These are phyloP conservation scores for Onychorhynchus coronatus DNA, from an alignment of 2,113 vertebrate genomes.

Conservation along the genomic window DNA sequence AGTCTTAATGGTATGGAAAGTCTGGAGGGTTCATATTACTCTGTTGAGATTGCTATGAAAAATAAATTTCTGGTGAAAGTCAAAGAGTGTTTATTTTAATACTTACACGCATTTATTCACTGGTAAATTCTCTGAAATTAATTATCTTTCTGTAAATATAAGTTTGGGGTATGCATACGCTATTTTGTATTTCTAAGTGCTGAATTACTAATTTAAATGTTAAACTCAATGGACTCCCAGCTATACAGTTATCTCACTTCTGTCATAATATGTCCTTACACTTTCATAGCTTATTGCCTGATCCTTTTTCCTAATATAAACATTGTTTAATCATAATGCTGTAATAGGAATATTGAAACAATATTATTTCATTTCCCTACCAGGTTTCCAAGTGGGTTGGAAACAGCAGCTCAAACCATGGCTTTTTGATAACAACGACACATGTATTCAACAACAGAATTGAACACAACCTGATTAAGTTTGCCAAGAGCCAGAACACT, in stretches of 20 bases:
- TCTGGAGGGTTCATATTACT: not conserved
- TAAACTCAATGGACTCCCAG: not conserved
- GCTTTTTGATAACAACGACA: conserved; percentile 73
- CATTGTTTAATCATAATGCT: not conserved
- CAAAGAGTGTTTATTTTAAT: not conserved
- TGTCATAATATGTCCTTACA: not conserved
- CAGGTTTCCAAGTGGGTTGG: conserved; percentile 81
- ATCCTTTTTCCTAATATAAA: not conserved
- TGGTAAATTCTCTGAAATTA: not conserved
- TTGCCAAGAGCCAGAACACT: not conserved
- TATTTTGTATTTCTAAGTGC: not conserved
- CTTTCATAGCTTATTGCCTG: not conserved
- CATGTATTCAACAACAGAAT: conserved; percentile 40
- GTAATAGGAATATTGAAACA: not conserved
- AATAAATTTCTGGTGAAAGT: not conserved
- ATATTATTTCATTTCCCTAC: not conserved
- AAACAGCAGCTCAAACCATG: conserved; percentile 70
- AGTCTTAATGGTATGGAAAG: not conserved
- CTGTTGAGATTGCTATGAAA: not conserved
- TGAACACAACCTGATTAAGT: conserved; percentile 32
- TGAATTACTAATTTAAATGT: conserved; percentile 11
- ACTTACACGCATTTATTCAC: not conserved
- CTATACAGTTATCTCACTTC: not conserved
- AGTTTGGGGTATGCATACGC: not conserved
- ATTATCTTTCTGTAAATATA: not conserved